These are phyloP conservation scores for Drosophila tani DNA, from an alignment of 1,140 invertebrate genomes.

Conservation along the genomic window DNA sequence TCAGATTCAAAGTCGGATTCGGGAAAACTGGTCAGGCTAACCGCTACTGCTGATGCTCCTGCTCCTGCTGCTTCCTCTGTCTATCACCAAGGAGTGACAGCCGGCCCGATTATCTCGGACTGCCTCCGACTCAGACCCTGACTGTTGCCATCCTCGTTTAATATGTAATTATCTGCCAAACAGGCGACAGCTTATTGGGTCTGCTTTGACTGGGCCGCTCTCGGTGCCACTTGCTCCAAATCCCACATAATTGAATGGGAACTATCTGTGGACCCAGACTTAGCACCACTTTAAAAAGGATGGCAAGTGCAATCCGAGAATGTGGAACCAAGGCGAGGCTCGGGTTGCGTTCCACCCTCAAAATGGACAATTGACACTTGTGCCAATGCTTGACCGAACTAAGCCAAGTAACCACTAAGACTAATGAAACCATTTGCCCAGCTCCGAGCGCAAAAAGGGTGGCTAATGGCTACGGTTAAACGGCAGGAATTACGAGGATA, in stretches of 20 bases:
- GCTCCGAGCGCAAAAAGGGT: constrained; percentile 49
- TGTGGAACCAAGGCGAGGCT: constrained; percentile 21
- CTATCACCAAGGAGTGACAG: constrained; percentile 38
- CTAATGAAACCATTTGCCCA: constrained; percentile 80
- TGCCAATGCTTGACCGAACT: constrained; percentile 56
- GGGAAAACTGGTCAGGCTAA: constrained; percentile 42
- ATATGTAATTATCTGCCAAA: constrained; percentile 61
- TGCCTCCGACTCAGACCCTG: constrained; percentile 23
- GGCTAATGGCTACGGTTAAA: constrained; percentile 34
- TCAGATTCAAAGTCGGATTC: constrained; percentile 9
- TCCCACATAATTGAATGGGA: constrained; percentile 74
- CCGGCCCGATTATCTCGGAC: constrained; percentile 50
- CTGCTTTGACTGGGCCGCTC: constrained; percentile 33
- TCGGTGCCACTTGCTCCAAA: constrained; percentile 51
- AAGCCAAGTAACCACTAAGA: constrained; percentile 74
- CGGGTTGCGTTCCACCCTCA: constrained; percentile 50
- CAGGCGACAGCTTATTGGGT: constrained; percentile 46
- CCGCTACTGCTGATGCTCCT: constrained; percentile 20
- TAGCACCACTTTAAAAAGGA: constrained; percentile 20
- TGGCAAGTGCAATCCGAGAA: constrained; percentile 51
- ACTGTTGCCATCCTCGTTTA: constrained; percentile 34
- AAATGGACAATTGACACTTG: constrained; percentile 74
- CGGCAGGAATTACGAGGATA: constrained; percentile 50
- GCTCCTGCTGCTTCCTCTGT: constrained; percentile 15
- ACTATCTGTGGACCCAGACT: constrained; percentile 4